A percentile compares a stretch with the other conserved stretches of the same genome.
Evolutionary conservation across 1,140 invertebrate species (phyloP).

Genomic region (Caenorhabditis inopinata): DNA sequence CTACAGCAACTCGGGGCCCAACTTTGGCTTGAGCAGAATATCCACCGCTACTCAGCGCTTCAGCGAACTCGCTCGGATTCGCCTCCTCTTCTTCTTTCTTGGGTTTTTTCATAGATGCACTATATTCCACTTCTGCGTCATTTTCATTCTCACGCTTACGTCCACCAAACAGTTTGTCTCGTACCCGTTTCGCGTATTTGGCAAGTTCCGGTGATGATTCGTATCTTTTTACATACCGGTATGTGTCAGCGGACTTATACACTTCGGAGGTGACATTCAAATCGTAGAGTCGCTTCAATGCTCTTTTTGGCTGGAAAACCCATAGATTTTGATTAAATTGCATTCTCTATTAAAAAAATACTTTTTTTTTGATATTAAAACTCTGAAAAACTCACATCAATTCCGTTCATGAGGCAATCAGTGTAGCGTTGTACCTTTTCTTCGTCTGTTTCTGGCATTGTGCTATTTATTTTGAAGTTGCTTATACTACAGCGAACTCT

Average conservation of each 20-base stretch:
- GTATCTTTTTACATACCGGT: not conserved
- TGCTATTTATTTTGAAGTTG: too few relatives aligned
- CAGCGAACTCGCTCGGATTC: not conserved
- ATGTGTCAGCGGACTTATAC: not conserved
- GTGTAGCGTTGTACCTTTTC: not conserved
- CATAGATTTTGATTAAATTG: too few relatives aligned
- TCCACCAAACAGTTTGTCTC: conserved; percentile 1
- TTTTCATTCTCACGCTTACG: not conserved
- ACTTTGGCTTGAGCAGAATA: not conserved
- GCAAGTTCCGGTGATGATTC: not conserved
- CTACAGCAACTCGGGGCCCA: not conserved
- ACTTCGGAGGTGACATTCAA: not conserved
- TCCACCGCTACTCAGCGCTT: not conserved
- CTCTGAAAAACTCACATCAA: not conserved
- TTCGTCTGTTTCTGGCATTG: not conserved
- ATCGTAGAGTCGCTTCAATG: not conserved
- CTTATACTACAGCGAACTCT: too few relatives aligned
- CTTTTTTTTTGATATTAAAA: not conserved
- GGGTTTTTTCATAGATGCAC: not conserved
- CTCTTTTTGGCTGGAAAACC: not conserved
- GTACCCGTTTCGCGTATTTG: not conserved
- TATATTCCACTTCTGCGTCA: not conserved
- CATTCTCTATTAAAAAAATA: too few relatives aligned
- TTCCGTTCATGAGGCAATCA: not conserved
- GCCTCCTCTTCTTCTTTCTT: not conserved